Percentiles rank a stretch among this genome's conserved stretches.
Evolutionary conservation across 2,113 vertebrate genomes (phyloP).

Genomic region (Poicephalus gulielmi): DNA sequence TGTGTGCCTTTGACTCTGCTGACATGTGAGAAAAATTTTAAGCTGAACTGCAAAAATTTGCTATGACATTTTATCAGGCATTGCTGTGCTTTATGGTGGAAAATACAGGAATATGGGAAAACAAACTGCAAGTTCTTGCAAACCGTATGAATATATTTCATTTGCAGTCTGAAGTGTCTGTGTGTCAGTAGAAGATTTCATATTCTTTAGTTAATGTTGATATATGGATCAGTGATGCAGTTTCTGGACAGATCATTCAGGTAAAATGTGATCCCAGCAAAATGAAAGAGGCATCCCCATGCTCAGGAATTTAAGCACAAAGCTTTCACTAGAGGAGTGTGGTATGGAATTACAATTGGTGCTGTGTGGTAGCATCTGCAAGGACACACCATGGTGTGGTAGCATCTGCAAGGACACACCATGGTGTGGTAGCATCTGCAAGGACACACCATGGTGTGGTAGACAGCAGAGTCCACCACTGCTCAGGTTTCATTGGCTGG

Average conservation of each 20-base stretch:
- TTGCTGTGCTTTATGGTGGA: neutral
- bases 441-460: accelerated
- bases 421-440: neutral
- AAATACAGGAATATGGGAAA: neutral
- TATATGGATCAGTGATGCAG: neutral
- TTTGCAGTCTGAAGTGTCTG: neutral
- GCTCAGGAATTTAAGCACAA: neutral
- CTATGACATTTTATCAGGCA: neutral
- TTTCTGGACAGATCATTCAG: neutral
- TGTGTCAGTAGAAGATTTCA: neutral
- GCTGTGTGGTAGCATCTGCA: neutral
- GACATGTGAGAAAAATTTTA: neutral
- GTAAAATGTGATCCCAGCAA: neutral
- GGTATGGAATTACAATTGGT: neutral
- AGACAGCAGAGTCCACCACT: neutral
- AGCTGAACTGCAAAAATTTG: neutral
- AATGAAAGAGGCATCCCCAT: neutral
- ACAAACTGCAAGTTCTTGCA: neutral
- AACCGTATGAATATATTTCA: neutral
- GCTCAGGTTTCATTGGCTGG: neutral
- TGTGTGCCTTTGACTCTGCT: neutral
- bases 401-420: neutral
- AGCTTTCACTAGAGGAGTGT: neutral
- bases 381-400: neutral
- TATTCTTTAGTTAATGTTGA: neutral